phyloP scores from a whole-genome alignment of 2,113 vertebrate species.

The Diphyllodes magnificus region DNA sequence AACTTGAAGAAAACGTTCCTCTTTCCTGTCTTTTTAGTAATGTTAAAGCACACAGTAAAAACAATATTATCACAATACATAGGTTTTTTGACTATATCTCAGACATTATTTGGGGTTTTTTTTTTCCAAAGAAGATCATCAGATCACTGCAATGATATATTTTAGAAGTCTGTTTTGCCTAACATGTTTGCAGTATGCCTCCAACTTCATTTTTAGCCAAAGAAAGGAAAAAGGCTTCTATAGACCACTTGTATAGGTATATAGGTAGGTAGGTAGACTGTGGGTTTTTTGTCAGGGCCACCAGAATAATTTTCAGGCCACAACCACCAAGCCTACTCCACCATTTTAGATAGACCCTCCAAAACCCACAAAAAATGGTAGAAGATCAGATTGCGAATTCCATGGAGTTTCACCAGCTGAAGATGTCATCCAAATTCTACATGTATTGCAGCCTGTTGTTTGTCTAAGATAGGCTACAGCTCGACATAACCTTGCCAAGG shows the following conservation, averaged over 20 bases:
- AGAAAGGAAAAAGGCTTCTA: not conserved
- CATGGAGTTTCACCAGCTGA: not conserved
- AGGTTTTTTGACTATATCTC: not conserved
- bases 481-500: not conserved
- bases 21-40: not conserved
- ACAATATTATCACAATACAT: rapidly evolving
- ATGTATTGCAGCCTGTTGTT: not conserved
- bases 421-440: not conserved
- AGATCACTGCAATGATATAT: not conserved
- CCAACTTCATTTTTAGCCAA: not conserved
- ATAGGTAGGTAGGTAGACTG: not conserved
- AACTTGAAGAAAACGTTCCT: not conserved
- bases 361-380: not conserved
- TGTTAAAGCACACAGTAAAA: not conserved
- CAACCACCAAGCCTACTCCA: not conserved
- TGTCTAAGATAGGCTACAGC: not conserved
- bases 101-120: not conserved
- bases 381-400: not conserved
- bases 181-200: not conserved
- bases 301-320: not conserved
- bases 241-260: too few species aligned
- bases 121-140: not conserved
- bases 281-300: not conserved
- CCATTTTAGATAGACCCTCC: not conserved
- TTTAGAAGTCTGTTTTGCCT: not conserved